A percentile compares a stretch with the other conserved stretches of the same genome.
Evolutionary conservation across 1,140 invertebrate species (phyloP).

Genomic region (Drosophila subpulchrella): DNA sequence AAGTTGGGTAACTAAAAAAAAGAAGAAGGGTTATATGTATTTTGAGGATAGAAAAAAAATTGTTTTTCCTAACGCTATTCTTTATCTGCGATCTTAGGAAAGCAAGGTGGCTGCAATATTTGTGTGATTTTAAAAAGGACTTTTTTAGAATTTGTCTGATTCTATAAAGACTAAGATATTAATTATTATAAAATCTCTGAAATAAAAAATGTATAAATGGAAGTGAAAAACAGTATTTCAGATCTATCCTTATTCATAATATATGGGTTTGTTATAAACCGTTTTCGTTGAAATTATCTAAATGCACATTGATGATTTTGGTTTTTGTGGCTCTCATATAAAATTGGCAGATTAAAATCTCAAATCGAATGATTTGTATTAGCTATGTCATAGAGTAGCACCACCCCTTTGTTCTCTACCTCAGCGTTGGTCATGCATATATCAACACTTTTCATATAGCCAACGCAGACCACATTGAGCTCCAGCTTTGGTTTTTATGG

Average conservation of each 20-base stretch:
- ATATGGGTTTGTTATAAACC: neutral
- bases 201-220: too few species aligned
- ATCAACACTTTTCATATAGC: conserved; percentile 72
- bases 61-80: too few species aligned
- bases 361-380: conserved; percentile 23
- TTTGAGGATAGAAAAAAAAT: too few species aligned
- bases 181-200: too few species aligned
- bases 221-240: too few species aligned
- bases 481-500: conserved; percentile 75
- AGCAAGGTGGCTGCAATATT: too few species aligned
- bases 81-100: too few species aligned
- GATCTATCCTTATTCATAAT: neutral
- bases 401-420: conserved; percentile 6
- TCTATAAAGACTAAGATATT: too few species aligned
- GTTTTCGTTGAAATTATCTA: neutral
- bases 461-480: conserved; percentile 51
- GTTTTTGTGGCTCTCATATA: conserved; percentile 3
- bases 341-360: conserved; percentile 29
- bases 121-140: too few species aligned
- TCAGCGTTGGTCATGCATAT: conserved; percentile 41
- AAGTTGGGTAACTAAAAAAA: neutral
- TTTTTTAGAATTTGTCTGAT: too few species aligned
- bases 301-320: neutral
- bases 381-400: conserved; percentile 25
- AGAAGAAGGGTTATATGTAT: too few species aligned